Percentiles rank a stretch among this genome's conserved stretches.
Evolutionary conservation across 1,140 invertebrate genomes (phyloP).

Genomic region (Brachionus plicatilis): DNA sequence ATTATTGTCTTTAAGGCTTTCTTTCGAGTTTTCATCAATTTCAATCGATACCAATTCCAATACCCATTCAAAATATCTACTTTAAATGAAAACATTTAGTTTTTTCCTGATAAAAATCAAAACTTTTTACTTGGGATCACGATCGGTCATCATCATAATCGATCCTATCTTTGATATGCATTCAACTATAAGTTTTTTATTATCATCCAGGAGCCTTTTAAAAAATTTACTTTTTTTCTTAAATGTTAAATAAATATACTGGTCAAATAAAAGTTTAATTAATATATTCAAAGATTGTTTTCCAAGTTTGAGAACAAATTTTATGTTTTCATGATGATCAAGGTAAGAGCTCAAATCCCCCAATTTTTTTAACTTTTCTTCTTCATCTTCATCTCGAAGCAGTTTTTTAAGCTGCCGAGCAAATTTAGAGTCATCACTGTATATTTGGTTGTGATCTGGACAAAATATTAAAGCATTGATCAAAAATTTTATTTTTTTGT

Average conservation of each 20-base stretch:
- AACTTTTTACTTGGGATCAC: background rate
- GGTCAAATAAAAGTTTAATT: constrained; percentile 1
- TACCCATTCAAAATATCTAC: constrained; percentile 19
- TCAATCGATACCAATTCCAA: background rate
- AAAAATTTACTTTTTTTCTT: background rate
- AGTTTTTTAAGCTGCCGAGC: constrained; percentile 19
- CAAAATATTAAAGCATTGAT: background rate
- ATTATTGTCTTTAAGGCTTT: constrained; percentile 5
- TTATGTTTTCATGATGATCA: constrained; percentile 35
- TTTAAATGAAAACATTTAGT: background rate
- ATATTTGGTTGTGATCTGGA: constrained; percentile 9
- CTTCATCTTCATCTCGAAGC: constrained; percentile 31
- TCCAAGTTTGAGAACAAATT: constrained; percentile 38
- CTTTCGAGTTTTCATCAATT: background rate
- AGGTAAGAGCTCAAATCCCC: constrained; percentile 12
- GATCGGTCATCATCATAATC: constrained; percentile 25
- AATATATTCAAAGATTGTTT: constrained; percentile 3
- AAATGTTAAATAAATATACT: background rate
- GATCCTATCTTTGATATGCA: constrained; percentile 12
- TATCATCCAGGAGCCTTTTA: background rate
- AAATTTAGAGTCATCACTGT: constrained; percentile 37
- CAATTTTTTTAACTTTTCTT: constrained; percentile 9
- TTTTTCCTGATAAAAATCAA: background rate
- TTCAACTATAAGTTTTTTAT: background rate
- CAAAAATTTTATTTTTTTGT: background rate